Evolutionary conservation across 1,140 invertebrate species (phyloP), one percentile per base, ranked within the genome.

Genomic region (Eupristina koningsbergeri): DNA sequence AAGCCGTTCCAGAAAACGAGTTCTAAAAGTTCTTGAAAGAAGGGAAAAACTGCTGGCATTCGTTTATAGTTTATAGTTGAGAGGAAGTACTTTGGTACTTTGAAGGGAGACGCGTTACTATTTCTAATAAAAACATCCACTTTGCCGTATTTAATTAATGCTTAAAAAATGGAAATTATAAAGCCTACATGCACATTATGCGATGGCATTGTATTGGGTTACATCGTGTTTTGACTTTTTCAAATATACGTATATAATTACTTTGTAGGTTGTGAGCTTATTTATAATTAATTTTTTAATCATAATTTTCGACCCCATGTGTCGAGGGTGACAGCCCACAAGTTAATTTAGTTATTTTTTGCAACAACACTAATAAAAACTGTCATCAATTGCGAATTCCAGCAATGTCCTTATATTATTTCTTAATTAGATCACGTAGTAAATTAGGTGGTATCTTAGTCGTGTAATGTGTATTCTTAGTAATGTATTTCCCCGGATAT

Each of bases 61-160:
- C 64, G 34, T 22, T 69, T 39, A 69, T 39, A 22, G 64, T 39
- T n/a, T n/a, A n/a, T n/a, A 34, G 17, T 34, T 19, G 64, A 22
- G 64, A 69, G 64, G 64, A 69, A 69, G 34, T 69, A 69, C 64
- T 39, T 69, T 39, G 34, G 34, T 69, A 69, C 64, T 39, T 69
- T 39, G 34, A 39, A 69, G 64, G 29, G 64, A 69, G 39, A 69
- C 34, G 34, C 64, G 15, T 69, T 69, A 69, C 34, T 69, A 36
- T 69, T 69, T 39, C 64, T 69, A 69, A 69, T 39, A 69, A 69
- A 69, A 69, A 39, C 64, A 39, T 34, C 64, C 31, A 39, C 64
- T 69, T 69, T 39, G 26, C 64, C 64, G 22, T 69, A 71, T 71
- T 71, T 41, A 71, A 71, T 71, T 71, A 71, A 71, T 41, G 26